A percentile compares a stretch with the other conserved stretches of the same genome.
Evolutionary conservation across 2,113 vertebrate genomes (phyloP).

Genomic region (Myocastor coypus): DNA sequence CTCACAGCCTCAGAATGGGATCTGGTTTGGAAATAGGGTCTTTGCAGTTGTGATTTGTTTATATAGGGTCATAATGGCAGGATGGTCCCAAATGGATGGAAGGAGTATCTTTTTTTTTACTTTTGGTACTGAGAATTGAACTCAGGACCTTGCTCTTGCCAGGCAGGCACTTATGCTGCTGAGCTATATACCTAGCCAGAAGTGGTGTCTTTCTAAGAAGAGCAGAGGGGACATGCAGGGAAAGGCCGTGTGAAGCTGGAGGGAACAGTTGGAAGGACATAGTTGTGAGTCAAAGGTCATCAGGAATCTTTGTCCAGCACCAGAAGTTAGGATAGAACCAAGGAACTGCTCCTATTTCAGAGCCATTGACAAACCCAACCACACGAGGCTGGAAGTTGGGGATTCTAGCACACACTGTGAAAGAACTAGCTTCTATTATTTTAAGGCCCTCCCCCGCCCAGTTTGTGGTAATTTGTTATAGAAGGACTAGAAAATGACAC

Average conservation of each 20-base stretch:
- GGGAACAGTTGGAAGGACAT: fast-evolving
- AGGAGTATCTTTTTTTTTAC: no score
- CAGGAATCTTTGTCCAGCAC: fast-evolving
- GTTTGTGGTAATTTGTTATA: background rate
- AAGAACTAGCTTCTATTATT: background rate
- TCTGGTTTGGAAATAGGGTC: background rate
- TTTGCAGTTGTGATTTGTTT: background rate
- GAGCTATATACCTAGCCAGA: background rate
- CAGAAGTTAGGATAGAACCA: background rate
- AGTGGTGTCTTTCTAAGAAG: background rate
- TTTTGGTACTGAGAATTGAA: no score
- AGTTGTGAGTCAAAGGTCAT: fast-evolving
- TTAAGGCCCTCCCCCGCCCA: background rate
- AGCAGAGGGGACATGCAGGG: no score
- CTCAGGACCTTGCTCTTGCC: no score
- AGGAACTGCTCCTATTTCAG: no score
- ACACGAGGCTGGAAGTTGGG: background rate
- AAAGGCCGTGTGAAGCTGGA: fast-evolving
- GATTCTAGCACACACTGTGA: background rate
- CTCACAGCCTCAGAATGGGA: background rate
- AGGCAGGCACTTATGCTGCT: no score
- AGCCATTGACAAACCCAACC: background rate
- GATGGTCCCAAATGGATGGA: background rate
- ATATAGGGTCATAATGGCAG: background rate
- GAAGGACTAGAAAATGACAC: no score